Conservation (phyloP, 2,797 vertebrate genomes). For the Selene dorsalis region DNA sequence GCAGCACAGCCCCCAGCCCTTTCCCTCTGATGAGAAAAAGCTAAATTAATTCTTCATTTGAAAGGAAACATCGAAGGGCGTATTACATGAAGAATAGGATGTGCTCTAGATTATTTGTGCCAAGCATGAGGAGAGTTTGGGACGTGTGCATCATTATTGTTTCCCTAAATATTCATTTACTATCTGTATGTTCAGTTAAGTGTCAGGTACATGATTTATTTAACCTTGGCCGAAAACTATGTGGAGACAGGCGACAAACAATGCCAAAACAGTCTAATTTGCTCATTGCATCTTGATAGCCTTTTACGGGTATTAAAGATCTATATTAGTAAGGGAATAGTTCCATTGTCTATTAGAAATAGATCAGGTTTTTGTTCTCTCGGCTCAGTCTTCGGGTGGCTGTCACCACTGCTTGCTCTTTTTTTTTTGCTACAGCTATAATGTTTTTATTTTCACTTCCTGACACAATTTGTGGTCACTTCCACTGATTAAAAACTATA, state of each 20-base stretch:
- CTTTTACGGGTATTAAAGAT: not conserved
- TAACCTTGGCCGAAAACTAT: not conserved
- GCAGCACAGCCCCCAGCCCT: not conserved
- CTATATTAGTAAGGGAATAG: not conserved
- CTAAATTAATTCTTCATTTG: not conserved
- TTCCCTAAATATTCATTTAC: constrained; percentile 15
- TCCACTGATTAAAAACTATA: not conserved
- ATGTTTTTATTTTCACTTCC: not conserved
- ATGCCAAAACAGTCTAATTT: not conserved
- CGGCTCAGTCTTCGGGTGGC: not conserved
- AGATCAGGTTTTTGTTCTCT: not conserved
- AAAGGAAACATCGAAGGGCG: constrained; percentile 18
- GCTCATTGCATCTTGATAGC: not conserved
- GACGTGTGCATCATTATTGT: not conserved
- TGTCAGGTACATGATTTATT: not conserved
- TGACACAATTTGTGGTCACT: not conserved
- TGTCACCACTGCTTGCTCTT: not conserved
- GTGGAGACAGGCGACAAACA: not conserved
- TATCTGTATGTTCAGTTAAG: not conserved
- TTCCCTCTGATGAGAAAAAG: not conserved
- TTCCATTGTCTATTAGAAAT: not conserved
- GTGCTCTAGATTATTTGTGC: constrained; percentile 1
- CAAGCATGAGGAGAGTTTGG: constrained; percentile 12
- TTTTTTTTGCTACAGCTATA: not conserved
- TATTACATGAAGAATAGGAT: constrained; percentile 5